These are phyloP conservation scores for Aldabrachelys gigantea DNA, from an alignment of 2,113 vertebrate species.

Conservation along the genomic window DNA sequence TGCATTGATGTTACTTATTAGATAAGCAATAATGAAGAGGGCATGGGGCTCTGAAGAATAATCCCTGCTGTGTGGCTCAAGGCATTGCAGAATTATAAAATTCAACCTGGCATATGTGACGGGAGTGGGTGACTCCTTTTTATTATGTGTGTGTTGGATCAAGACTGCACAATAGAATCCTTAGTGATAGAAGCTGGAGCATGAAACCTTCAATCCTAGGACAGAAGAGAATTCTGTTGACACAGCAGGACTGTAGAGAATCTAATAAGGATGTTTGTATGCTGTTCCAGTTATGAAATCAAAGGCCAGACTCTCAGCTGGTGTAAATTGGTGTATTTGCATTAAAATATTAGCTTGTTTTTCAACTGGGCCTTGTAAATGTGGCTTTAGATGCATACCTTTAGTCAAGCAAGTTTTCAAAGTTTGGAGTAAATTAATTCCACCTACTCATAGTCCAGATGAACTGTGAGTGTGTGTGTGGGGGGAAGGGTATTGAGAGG, in stretches of 20 bases:
- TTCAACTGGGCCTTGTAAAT: not conserved
- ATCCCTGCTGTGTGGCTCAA: constrained; percentile 57
- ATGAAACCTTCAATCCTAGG: not conserved
- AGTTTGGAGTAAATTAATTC: not conserved
- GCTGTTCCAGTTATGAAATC: not conserved
- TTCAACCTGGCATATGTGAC: constrained; percentile 46
- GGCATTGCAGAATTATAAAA: constrained; percentile 45
- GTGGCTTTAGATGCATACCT: not conserved
- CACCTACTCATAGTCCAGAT: not conserved
- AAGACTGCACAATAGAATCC: constrained; percentile 9
- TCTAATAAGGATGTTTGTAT: not conserved
- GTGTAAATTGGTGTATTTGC: not conserved
- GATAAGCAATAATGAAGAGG: constrained; percentile 55
- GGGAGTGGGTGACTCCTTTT: constrained; percentile 56
- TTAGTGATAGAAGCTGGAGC: constrained; percentile 4
- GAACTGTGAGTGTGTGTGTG: not conserved
- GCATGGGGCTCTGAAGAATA: constrained; percentile 20
- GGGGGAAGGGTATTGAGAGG: not conserved
- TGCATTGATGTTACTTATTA: constrained; percentile 49
- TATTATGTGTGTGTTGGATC: constrained; percentile 64
- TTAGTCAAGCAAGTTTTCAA: not conserved
- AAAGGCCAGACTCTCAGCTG: not conserved
- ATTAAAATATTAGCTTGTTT: not conserved
- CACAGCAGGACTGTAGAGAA: not conserved
- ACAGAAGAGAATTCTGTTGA: constrained; percentile 28